phyloP scores from a whole-genome alignment of 2,113 vertebrate species.

The Oostethus manadensis region DNA sequence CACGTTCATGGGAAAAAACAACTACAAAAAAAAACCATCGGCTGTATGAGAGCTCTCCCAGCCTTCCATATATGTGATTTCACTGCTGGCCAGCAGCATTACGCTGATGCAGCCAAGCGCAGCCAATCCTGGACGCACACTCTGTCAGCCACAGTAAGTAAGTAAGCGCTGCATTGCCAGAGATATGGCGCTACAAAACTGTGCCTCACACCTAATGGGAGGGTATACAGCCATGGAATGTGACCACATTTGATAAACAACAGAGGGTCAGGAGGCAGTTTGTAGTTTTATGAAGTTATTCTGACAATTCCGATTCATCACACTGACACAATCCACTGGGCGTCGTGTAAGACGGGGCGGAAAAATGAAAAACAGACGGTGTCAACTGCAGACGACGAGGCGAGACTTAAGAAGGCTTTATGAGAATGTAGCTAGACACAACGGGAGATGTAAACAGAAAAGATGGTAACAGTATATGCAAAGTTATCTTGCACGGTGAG shows the following conservation, averaged over 20 bases:
- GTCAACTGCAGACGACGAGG: slow-evolving; percentile 42
- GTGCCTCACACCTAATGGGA: slow-evolving; percentile 34
- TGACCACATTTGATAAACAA: slow-evolving; percentile 53
- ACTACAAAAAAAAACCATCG: slow-evolving; percentile 6
- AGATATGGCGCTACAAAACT: slow-evolving; percentile 52
- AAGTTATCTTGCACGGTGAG: not conserved
- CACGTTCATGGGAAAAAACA: slow-evolving; percentile 17
- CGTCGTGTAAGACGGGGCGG: slow-evolving; percentile 5
- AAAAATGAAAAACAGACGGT: slow-evolving; percentile 32
- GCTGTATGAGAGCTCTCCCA: slow-evolving; percentile 20
- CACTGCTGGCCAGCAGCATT: slow-evolving; percentile 41
- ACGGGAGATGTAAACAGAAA: not conserved
- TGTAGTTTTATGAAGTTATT: slow-evolving; percentile 42
- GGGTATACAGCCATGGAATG: slow-evolving; percentile 22
- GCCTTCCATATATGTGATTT: slow-evolving; percentile 43
- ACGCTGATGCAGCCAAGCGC: slow-evolving; percentile 43
- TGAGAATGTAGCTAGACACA: slow-evolving; percentile 34
- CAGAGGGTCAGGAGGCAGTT: slow-evolving; percentile 34
- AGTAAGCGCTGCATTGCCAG: slow-evolving; percentile 30
- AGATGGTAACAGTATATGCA: not conserved
- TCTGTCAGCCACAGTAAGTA: slow-evolving; percentile 48
- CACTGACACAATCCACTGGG: slow-evolving; percentile 23
- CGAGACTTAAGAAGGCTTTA: slow-evolving; percentile 47
- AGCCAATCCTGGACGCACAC: slow-evolving; percentile 40
- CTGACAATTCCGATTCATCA: slow-evolving; percentile 41